Evolutionary conservation across 2,888 invertebrate genomes (phyloP), one percentile per base, ranked within the genome.

Genomic region (Lucinisca nassula): DNA sequence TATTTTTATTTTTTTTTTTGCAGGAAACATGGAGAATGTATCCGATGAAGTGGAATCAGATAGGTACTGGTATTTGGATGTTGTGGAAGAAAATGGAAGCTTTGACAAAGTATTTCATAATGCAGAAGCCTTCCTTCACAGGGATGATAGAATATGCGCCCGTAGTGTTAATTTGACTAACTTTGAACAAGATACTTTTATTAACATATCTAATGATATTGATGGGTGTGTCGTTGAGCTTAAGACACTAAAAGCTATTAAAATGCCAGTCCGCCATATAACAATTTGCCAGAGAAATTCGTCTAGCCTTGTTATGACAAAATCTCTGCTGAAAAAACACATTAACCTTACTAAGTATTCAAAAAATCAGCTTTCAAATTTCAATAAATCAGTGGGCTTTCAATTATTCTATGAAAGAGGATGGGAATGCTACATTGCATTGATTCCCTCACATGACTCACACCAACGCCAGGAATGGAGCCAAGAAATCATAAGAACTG

Each of bases 261-360:
- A 79, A 0, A 37, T 72, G 35, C 78, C 58, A 21, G 74, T 83
- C 10, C 78, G 83, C 6, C 83, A 83, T 67, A 27, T 83, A 40
- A 83, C 72, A 45, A 10, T 83, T n/a, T 45, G 32, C 4, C 83
- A 40, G 12, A 73, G 74, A 12, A 70, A 27, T 24, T 6, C 40
- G 30, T 21, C 27, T 21, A 72, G 61, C 73, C 27, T 87, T 27
- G 27, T n/a, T 24, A 21, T 37, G 8, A 51, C 82, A 17, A 61
- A 74, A 67, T 37, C 77, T 27, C 21, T 67, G 81, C 77, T 88
- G 35, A 88, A 88, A 27, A 84, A 88, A 45, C 87, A 88, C 55
- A 27, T 84, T 0, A 61, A 82, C 40, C 70, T 88, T 30, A 35
- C 84, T 49, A 0, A 27, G 38, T 88, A 82, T 70, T 45, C 72